Conservation (phyloP, 2,113 vertebrate genomes). For the Coregonus clupeaformis region DNA sequence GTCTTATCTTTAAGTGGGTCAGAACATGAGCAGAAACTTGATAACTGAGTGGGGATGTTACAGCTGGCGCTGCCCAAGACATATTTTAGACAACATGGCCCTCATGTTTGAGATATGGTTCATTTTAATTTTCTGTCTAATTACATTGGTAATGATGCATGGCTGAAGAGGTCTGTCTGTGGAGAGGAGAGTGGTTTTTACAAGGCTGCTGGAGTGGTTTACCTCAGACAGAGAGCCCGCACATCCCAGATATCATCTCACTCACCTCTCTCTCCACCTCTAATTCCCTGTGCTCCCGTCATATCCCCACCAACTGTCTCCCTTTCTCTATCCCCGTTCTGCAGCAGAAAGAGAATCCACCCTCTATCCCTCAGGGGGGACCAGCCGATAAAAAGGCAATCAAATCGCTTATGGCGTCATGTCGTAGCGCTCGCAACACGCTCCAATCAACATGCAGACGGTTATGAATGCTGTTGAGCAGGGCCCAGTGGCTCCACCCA, state of each 20-base stretch:
- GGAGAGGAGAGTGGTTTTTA: slow-evolving; percentile 37
- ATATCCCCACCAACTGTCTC: neutral
- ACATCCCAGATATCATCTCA: neutral
- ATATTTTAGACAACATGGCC: no score
- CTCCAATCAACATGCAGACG: slow-evolving; percentile 62
- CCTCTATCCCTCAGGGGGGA: neutral
- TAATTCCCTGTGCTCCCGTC: neutral
- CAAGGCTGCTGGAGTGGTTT: slow-evolving; percentile 40
- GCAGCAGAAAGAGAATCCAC: neutral
- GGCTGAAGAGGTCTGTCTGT: slow-evolving; percentile 16
- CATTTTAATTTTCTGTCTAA: neutral
- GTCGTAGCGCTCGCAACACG: slow-evolving; percentile 50
- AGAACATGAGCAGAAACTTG: neutral
- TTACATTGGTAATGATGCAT: neutral
- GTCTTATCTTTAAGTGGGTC: neutral
- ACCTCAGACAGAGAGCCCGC: slow-evolving; percentile 8
- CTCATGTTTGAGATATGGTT: no score
- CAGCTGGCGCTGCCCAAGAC: neutral
- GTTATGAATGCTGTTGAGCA: slow-evolving; percentile 53
- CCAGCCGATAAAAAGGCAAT: slow-evolving; percentile 64
- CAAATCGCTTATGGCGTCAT: slow-evolving; percentile 67
- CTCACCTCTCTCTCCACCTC: neutral
- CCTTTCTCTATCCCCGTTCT: no score
- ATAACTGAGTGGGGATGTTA: neutral
- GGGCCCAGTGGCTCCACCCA: slow-evolving; percentile 1